Percentiles rank a stretch among this genome's conserved stretches.
phyloP scores from a whole-genome alignment of 1,140 invertebrate species.

The Ceratitis capitata region DNA sequence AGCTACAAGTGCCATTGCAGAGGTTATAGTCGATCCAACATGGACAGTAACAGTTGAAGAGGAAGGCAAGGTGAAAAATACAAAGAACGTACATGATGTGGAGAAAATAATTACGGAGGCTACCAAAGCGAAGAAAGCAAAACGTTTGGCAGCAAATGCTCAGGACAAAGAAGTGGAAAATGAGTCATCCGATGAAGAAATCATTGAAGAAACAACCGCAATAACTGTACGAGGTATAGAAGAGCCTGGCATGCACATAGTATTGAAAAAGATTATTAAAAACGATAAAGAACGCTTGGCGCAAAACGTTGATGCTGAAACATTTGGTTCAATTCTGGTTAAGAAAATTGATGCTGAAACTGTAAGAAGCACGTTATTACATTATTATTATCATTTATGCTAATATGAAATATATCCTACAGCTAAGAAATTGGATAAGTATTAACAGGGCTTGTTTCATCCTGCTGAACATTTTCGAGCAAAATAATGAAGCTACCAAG shows the following conservation, averaged over 20 bases:
- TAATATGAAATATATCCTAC: conserved; percentile 42
- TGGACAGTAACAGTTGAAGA: conserved; percentile 62
- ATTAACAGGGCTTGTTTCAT: conserved; percentile 74
- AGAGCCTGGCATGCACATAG: conserved; percentile 81
- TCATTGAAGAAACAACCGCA: conserved; percentile 48
- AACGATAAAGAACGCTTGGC: conserved; percentile 69
- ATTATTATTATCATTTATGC: background rate
- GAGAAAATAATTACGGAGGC: conserved; percentile 54
- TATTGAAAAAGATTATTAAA: conserved; percentile 81
- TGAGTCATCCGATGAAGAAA: conserved; percentile 43
- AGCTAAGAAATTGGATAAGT: conserved; percentile 68
- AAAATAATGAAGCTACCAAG: conserved; percentile 54
- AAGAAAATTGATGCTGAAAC: conserved; percentile 56
- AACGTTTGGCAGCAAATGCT: conserved; percentile 15
- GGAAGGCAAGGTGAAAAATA: conserved; percentile 44
- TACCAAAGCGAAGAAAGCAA: conserved; percentile 49
- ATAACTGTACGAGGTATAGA: conserved; percentile 71
- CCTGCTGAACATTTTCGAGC: conserved; percentile 68
- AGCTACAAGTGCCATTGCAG: conserved; percentile 66
- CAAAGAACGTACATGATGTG: conserved; percentile 51
- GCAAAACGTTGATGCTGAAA: conserved; percentile 53
- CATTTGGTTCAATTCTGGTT: conserved; percentile 67
- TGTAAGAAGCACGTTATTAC: background rate
- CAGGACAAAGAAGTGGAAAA: conserved; percentile 35
- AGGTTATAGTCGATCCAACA: conserved; percentile 65